Percentiles rank a stretch among this genome's conserved stretches.
These are phyloP conservation scores for Seira musarum DNA, from an alignment of 2,888 invertebrate genomes.

Conservation along the genomic window DNA sequence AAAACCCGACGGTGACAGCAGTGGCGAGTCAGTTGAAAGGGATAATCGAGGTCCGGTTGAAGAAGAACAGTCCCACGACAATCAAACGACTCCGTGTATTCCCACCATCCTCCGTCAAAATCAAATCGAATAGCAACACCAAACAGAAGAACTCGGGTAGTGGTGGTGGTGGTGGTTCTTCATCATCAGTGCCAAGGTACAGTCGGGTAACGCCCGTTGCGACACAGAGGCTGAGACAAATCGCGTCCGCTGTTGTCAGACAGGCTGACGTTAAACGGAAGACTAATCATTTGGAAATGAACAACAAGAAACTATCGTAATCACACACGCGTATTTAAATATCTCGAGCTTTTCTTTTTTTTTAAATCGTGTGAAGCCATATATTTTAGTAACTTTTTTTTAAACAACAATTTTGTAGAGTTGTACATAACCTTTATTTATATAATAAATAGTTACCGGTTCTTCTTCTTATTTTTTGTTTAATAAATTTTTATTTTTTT, in stretches of 20 bases:
- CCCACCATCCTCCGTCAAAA: slow-evolving; percentile 64
- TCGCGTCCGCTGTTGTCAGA: slow-evolving; percentile 66
- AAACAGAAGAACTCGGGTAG: background rate
- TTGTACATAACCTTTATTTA: too few species aligned
- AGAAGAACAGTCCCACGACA: slow-evolving; percentile 63
- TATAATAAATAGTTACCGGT: too few species aligned
- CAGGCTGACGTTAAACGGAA: slow-evolving; percentile 55
- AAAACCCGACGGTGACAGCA: slow-evolving; percentile 59
- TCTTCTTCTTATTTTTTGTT: too few species aligned
- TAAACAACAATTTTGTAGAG: too few species aligned
- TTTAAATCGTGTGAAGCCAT: background rate
- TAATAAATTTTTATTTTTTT: too few species aligned
- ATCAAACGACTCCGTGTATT: slow-evolving; percentile 65
- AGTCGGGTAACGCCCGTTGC: slow-evolving; percentile 66
- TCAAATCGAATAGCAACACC: slow-evolving; percentile 20
- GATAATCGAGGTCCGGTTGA: slow-evolving; percentile 65
- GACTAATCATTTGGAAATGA: slow-evolving; percentile 6
- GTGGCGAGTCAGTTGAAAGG: slow-evolving; percentile 67
- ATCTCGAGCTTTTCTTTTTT: slow-evolving; percentile 19
- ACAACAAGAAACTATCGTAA: too few species aligned
- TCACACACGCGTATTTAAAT: background rate
- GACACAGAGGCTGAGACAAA: slow-evolving; percentile 61
- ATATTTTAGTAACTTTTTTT: background rate
- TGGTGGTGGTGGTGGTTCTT: slow-evolving; percentile 8
- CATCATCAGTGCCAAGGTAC: slow-evolving; percentile 53